Conservation (phyloP, 2,113 vertebrate genomes). For the Calyptommatus sinebrachiatus region DNA sequence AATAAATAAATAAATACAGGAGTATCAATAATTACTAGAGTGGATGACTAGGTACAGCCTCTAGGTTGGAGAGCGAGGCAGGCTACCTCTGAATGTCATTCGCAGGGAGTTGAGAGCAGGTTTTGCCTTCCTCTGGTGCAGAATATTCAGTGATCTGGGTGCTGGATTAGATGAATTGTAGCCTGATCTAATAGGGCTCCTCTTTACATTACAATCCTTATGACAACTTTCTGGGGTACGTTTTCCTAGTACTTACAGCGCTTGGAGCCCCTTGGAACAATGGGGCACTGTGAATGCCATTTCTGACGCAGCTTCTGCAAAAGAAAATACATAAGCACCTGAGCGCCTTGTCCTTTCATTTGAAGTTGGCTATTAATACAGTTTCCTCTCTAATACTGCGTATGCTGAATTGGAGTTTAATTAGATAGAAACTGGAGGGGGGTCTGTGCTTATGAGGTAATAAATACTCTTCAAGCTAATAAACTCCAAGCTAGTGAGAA, state of each 20-base stretch:
- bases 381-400: slow-evolving; percentile 45
- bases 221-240: too few relatives aligned
- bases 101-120: too few relatives aligned
- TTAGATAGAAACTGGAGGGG: slow-evolving; percentile 61
- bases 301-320: slow-evolving; percentile 39
- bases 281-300: slow-evolving; percentile 48
- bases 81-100: too few relatives aligned
- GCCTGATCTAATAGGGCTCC: too few relatives aligned
- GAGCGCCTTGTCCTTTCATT: slow-evolving; percentile 36
- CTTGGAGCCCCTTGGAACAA: slow-evolving; percentile 55
- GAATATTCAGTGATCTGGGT: too few relatives aligned
- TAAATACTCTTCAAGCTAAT: slow-evolving; percentile 62
- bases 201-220: too few relatives aligned
- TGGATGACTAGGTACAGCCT: too few relatives aligned
- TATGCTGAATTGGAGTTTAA: slow-evolving; percentile 48
- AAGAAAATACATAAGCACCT: slow-evolving; percentile 38
- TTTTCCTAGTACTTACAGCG: slow-evolving; percentile 33
- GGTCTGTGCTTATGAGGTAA: slow-evolving; percentile 59
- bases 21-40: too few relatives aligned
- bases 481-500: slow-evolving; percentile 39
- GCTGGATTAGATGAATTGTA: too few relatives aligned
- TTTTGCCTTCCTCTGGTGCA: too few relatives aligned
- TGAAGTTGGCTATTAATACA: slow-evolving; percentile 56
- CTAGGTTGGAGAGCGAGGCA: too few relatives aligned
- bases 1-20: too few relatives aligned